Conservation (phyloP, 2,797 vertebrate species). For the Sebastes goodei region DNA sequence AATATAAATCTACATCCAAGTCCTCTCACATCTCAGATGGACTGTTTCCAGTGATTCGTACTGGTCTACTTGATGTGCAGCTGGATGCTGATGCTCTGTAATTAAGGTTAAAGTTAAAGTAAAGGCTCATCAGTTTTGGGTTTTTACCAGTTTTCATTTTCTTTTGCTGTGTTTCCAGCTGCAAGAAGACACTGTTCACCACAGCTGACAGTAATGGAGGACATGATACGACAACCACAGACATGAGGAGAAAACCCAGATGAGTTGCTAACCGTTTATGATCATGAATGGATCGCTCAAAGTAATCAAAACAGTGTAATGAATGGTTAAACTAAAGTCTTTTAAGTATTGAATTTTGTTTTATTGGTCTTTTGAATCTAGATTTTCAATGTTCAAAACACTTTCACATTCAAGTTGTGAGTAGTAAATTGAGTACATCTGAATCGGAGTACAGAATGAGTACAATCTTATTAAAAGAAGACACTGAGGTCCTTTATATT, state of each 20-base stretch:
- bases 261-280: not conserved
- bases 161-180: slow-evolving; percentile 12
- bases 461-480: not conserved
- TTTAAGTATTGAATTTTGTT: not conserved
- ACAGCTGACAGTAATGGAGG: not conserved
- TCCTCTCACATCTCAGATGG: not conserved
- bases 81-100: not conserved
- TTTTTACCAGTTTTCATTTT: not conserved
- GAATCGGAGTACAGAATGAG: not conserved
- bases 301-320: not conserved
- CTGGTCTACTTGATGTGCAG: slow-evolving; percentile 2
- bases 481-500: not conserved
- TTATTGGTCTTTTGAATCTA: not conserved
- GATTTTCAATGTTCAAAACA: not conserved
- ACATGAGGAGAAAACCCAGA: not conserved
- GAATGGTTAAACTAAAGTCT: not conserved
- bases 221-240: not conserved
- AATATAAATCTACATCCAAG: not conserved
- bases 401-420: not conserved
- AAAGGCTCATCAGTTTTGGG: not conserved
- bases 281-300: not conserved
- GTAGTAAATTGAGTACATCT: not conserved
- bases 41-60: not conserved
- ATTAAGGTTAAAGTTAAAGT: slow-evolving; percentile 1
- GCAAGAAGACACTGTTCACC: not conserved